Evolutionary conservation across 2,113 vertebrate species (phyloP).

Genomic region (Oxyura jamaicensis): DNA sequence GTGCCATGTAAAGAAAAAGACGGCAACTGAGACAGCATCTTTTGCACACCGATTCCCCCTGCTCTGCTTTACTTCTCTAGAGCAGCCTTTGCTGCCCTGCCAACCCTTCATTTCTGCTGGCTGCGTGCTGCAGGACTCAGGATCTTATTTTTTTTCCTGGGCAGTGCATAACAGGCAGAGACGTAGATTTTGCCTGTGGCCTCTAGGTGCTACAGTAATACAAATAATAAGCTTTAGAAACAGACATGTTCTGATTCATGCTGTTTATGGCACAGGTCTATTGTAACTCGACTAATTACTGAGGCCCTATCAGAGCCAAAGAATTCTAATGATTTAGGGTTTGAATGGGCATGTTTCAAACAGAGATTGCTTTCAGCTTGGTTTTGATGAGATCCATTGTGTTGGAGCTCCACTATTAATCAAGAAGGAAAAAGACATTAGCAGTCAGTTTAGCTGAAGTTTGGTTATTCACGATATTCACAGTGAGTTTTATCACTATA

Average conservation of each 20-base stretch:
- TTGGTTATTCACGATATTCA: background rate
- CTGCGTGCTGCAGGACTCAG: background rate
- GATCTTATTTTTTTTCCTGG: background rate
- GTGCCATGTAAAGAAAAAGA: background rate
- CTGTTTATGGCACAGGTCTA: background rate
- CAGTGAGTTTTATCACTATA: background rate
- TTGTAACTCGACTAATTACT: background rate
- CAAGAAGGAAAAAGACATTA: slow-evolving; percentile 45
- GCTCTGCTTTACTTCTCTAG: background rate
- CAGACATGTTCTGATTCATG: background rate
- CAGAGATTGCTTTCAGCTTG: slow-evolving; percentile 42
- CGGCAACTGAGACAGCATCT: background rate
- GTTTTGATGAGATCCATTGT: slow-evolving; percentile 63
- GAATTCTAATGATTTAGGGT: background rate
- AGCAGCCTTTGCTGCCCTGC: background rate
- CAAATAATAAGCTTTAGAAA: slow-evolving; percentile 23
- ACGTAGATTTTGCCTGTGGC: slow-evolving; percentile 25
- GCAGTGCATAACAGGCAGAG: background rate
- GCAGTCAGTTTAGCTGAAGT: background rate
- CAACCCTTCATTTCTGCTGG: background rate
- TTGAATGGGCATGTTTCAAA: slow-evolving; percentile 25
- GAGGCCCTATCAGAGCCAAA: background rate
- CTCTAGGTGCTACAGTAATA: slow-evolving; percentile 59
- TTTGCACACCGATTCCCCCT: background rate
- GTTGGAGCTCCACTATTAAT: slow-evolving; percentile 53